phyloP scores from a whole-genome alignment of 2,113 vertebrate genomes.

The Lasiurus cinereus region DNA sequence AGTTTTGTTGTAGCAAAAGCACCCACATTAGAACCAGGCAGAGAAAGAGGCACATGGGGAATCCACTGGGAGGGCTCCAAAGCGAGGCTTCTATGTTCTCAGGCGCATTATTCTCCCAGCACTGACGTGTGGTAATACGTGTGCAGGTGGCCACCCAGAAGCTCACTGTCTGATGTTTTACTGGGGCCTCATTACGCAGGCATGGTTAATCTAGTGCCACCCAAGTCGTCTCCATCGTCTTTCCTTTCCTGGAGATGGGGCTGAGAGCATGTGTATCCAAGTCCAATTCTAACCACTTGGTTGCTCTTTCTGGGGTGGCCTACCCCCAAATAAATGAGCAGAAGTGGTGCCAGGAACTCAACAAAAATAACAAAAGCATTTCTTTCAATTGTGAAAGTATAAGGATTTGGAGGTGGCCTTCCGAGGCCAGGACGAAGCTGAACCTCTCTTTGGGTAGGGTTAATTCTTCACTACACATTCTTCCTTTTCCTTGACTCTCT shows the following conservation, averaged over 20 bases:
- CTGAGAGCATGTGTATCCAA: background rate
- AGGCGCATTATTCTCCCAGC: accelerated
- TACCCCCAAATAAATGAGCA: background rate
- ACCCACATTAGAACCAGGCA: background rate
- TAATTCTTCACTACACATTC: background rate
- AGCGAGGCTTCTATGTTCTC: background rate
- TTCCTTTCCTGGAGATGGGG: background rate
- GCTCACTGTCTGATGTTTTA: background rate
- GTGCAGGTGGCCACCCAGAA: background rate
- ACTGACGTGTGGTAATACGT: accelerated
- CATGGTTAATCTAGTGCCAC: too few species aligned
- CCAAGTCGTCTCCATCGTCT: background rate
- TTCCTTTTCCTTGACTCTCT: background rate
- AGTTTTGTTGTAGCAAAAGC: background rate
- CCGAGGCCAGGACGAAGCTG: background rate
- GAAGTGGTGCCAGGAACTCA: background rate
- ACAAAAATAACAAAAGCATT: background rate
- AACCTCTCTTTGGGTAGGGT: background rate
- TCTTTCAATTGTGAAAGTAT: background rate
- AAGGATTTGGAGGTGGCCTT: background rate
- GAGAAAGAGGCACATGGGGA: background rate
- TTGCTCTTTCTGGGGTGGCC: background rate
- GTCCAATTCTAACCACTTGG: background rate
- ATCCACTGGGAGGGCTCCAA: background rate
- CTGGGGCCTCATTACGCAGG: background rate